Conservation (phyloP, 2,113 vertebrate genomes). For the Stigmatopora nigra region DNA sequence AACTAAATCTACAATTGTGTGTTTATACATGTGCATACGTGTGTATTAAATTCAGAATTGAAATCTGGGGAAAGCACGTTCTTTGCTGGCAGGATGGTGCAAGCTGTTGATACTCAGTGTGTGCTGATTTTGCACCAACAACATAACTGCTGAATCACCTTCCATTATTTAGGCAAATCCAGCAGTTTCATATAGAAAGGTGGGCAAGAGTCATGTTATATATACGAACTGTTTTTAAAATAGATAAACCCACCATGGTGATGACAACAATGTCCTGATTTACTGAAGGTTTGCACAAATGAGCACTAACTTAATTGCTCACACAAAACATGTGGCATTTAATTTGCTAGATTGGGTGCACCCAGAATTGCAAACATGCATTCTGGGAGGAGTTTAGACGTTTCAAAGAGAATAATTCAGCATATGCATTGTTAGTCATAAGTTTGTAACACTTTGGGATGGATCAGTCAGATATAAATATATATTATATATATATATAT, state of each 20-base stretch:
- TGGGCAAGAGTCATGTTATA: background rate
- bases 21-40: background rate
- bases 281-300: background rate
- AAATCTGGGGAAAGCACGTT: slow-evolving; percentile 3
- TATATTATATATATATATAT: too few relatives aligned
- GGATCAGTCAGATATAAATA: background rate
- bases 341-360: background rate
- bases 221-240: background rate
- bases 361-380: background rate
- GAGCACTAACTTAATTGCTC: background rate
- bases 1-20: background rate
- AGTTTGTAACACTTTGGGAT: background rate
- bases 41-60: background rate
- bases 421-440: background rate
- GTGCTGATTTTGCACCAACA: slow-evolving; percentile 1
- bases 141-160: background rate
- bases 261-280: background rate
- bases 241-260: background rate
- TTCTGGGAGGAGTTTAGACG: background rate
- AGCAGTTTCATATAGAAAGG: background rate
- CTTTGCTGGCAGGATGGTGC: background rate
- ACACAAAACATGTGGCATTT: background rate
- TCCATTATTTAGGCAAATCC: background rate
- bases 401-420: background rate
- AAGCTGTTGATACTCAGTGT: slow-evolving; percentile 1